phyloP scores from a whole-genome alignment of 2,888 invertebrate species.

The Microdon myrmicae region DNA sequence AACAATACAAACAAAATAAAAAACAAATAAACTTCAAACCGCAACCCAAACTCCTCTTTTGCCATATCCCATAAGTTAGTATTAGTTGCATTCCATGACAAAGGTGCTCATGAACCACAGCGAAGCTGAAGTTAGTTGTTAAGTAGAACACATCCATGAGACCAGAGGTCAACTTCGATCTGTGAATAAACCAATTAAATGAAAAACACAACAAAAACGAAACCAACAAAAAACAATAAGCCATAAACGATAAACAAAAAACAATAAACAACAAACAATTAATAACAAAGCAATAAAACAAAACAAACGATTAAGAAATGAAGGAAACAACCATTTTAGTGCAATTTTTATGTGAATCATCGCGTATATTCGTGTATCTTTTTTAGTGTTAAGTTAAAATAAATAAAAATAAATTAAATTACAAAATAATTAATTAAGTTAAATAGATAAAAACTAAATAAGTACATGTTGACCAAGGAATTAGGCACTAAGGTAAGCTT shows the following conservation, averaged over 20 bases:
- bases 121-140: too few species aligned
- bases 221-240: constrained; percentile 1
- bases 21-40: constrained; percentile 6
- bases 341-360: constrained; percentile 18
- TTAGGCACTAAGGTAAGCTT: constrained; percentile 39
- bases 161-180: constrained; percentile 22
- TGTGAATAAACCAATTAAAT: constrained; percentile 31
- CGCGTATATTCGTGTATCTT: constrained; percentile 34
- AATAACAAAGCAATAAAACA: neutral
- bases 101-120: constrained; percentile 8
- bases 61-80: too few species aligned
- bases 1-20: constrained; percentile 12
- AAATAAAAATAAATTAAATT: constrained; percentile 56
- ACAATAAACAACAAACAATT: constrained; percentile 8
- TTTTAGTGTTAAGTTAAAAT: constrained; percentile 55
- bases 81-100: constrained; percentile 5
- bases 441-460: constrained; percentile 39
- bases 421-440: constrained; percentile 56
- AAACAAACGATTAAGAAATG: neutral
- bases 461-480: constrained; percentile 38
- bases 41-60: too few species aligned
- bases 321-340: constrained; percentile 25
- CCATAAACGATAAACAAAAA: constrained; percentile 1
- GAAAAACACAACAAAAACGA: constrained; percentile 4
- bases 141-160: constrained; percentile 15